Evolutionary conservation across 2,888 invertebrate species (phyloP), one percentile per base, ranked within the genome.

Genomic region (Melanchra persicariae): DNA sequence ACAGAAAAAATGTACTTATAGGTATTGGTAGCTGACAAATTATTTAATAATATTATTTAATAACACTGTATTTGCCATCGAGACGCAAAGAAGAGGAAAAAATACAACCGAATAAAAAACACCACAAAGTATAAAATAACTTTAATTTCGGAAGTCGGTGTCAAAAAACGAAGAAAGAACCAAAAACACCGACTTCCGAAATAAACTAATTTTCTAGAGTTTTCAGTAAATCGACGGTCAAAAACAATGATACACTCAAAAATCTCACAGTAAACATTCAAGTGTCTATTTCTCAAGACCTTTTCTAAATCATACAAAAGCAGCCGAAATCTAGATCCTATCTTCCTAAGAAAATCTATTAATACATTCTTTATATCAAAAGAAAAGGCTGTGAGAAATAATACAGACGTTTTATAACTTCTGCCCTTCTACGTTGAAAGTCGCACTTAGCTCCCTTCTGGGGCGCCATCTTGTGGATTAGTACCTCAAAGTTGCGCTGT

Each of bases 291-390:
- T 5, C 26, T 40, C 7, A 9, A 22, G 15, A 2, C 19, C 15
- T 45, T 45, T 24, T 9, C 1, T 22, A 10, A 73, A 15, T 19
- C 10, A 47, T 0, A 34, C 17, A 30, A 70, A 70, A 43, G 34
- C 43, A 37, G 12, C 12, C 12, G 37, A 45, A 69, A 77, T 61
- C 30, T 40, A 68, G 59, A n/a, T 2, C 52, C 52, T 15, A 22
- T 59, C 26, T 49, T 49, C 22, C 4, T 10, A 47, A 61, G 34
- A 57, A 57, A 57, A 57, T 51, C 34, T 37, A n/a, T 55, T 70
- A 58, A 59, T 65, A 72, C 68, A 72, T 60, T 64, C 70, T 37
- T 45, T 43, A 60, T 57, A 63, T 67, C 30, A 65, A 63, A 80
- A 60, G 57, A 60, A 73, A 61, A 22, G 51, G 9, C 0, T 15